Evolutionary conservation across 2,797 vertebrate genomes (phyloP), one percentile per base, ranked within the genome.

Genomic region (Euthynnus affinis): DNA sequence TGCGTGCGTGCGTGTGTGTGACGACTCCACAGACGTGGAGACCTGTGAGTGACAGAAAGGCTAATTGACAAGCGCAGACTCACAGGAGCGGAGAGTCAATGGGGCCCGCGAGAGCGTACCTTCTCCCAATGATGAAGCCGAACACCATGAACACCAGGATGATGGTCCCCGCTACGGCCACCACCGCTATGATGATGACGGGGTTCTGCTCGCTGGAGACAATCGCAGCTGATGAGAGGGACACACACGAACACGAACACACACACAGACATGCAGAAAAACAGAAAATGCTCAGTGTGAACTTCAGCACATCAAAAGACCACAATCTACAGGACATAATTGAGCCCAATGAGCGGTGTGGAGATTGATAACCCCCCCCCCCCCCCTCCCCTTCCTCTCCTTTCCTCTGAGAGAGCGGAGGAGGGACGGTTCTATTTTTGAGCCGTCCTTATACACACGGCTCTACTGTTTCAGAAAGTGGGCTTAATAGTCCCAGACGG

Each of bases 81-180:
- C 95, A 96, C 96, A 95, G 94, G 87, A 96, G 94, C 90, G 95
- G 95, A 89, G 95, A 95, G 93, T 96, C 95, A 95, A 95, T 92
- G 93, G 95, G 94, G 94, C 94, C 95, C 92, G 94, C 93, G 84
- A 88, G 89, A 94, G 93, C 76, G 83, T 98, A 99, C 98, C 98
- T 99, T 97, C 98, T 96, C 94, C 98, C 98, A 6, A 99, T 99
- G 96, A 99, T 99, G 96, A 99, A 99, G 92, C 98, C 98, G 80
- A 99, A 99, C 85, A 99, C 98, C 98, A 99, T 99, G 95, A 99
- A 99, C 73, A 99, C 98, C 93, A 99, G 94, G 93, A 99, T 99
- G 93, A 99, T 99, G 91, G 98, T 99, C 88, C 98, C 98, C 68
- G 98, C 98, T 81, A 99, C 98, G 14, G 98, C 98, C 81, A 99